Evolutionary conservation across 2,113 vertebrate genomes (phyloP).

Genomic region (Lepidothrix coronata): DNA sequence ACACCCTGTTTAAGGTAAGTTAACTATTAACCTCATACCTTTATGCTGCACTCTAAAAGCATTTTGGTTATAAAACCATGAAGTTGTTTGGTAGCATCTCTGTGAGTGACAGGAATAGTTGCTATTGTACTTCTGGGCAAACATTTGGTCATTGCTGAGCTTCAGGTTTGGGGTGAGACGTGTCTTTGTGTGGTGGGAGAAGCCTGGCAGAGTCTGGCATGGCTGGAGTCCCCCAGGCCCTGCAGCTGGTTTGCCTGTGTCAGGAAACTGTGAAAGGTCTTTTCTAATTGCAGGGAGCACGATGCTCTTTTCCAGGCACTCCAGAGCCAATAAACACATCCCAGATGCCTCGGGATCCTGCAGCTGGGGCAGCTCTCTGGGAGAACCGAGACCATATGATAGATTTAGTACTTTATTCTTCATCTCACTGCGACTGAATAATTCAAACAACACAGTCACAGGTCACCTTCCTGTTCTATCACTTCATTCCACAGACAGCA

Average conservation of each 20-base stretch:
- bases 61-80: background rate
- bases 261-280: conserved; percentile 6
- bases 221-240: background rate
- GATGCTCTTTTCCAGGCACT: background rate
- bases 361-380: background rate
- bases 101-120: background rate
- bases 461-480: background rate
- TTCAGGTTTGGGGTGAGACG: background rate
- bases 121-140: background rate
- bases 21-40: background rate
- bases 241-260: background rate
- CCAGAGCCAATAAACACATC: background rate
- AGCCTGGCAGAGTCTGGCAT: background rate
- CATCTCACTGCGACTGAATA: background rate
- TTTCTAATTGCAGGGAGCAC: background rate
- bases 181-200: background rate
- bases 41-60: background rate
- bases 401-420: background rate
- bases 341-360: background rate
- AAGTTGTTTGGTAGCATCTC: background rate
- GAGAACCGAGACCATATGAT: background rate
- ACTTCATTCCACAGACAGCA: background rate
- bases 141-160: background rate
- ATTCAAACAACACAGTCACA: background rate
- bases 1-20: background rate